Base-by-base conservation (phyloP, 1,140 invertebrate genomes). In the Brachionus plicatilis region DNA sequence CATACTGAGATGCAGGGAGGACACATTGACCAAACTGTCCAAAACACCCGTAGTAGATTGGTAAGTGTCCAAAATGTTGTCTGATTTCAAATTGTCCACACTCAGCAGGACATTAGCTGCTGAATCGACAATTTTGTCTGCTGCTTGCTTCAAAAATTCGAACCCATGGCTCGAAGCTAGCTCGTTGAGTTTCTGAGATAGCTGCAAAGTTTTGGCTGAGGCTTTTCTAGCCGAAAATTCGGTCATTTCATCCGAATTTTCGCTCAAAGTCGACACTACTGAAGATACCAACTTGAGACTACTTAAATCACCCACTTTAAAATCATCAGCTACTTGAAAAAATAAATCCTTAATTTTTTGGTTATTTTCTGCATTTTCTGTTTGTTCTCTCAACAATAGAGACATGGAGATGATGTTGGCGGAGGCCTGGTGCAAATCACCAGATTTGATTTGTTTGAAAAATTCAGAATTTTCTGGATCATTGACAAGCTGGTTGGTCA, bases 61-160 rank as follows among this genome's bases (percentile, higher is more conserved):
- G 17, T 24, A 76, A 9, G 17, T 47, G 24, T 76, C 43, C 20
- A 76, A 76, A n/a, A 50, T 24, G 8, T 50, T 47, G 17, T 47
- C 11, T 27, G 72, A 47, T 27, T 76, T 50, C 47, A 47, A 47
- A 47, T 9, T 20, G 43, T 76, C 45, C 0, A 47, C 43, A 47
- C 17, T 17, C 11, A 76, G 41, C 47, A 76, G 47, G 27, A 47
- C 6, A 76, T 76, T 76, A 7, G 72, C 72, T 24, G 41, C 7
- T 24, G 72, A 24, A 1, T 76, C 72, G 9, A 47, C 72, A 7
- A 76, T 76, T 76, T 76, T 76, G n/a, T 76, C 45, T 3, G 41
- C 72, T 14, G 68, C 68, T 41, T 72, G 68, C 41, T 72, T 72
- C n/a, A 72, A 45, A 72, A 72, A 72, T 43, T 45, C 72, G 14